Evolutionary conservation across 2,888 invertebrate genomes (phyloP).

Genomic region (Minunthozetes semirufus): DNA sequence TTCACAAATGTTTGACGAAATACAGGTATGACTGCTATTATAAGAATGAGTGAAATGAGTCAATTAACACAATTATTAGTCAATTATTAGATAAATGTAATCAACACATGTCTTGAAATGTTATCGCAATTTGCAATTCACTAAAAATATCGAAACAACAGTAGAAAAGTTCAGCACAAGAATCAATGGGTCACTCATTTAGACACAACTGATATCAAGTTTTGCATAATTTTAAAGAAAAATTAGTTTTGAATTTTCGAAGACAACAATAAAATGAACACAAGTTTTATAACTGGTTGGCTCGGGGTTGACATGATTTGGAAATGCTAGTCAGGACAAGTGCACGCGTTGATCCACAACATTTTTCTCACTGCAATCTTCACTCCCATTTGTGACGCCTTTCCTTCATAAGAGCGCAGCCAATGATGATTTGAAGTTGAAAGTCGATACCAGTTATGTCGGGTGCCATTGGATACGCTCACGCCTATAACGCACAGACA

Average conservation of each 20-base stretch:
- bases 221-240: neutral
- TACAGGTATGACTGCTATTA: neutral
- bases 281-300: neutral
- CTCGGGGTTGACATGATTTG: neutral
- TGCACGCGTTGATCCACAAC: slow-evolving; percentile 30
- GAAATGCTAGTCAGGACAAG: slow-evolving; percentile 2
- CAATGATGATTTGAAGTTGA: neutral
- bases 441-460: slow-evolving; percentile 28
- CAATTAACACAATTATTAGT: too few species aligned
- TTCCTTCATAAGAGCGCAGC: slow-evolving; percentile 1
- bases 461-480: slow-evolving; percentile 31
- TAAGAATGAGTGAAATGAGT: too few species aligned
- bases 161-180: neutral
- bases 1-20: neutral
- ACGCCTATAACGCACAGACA: slow-evolving; percentile 22
- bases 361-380: slow-evolving; percentile 31
- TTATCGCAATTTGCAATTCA: neutral
- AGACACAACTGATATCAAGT: neutral
- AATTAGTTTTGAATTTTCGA: neutral
- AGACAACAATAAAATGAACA: neutral
- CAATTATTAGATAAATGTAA: neutral
- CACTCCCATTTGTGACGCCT: slow-evolving; percentile 32
- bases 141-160: neutral
- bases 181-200: neutral
- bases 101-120: neutral